These are phyloP conservation scores for Heliornis fulica DNA, from an alignment of 2,113 vertebrate genomes.

Conservation along the genomic window DNA sequence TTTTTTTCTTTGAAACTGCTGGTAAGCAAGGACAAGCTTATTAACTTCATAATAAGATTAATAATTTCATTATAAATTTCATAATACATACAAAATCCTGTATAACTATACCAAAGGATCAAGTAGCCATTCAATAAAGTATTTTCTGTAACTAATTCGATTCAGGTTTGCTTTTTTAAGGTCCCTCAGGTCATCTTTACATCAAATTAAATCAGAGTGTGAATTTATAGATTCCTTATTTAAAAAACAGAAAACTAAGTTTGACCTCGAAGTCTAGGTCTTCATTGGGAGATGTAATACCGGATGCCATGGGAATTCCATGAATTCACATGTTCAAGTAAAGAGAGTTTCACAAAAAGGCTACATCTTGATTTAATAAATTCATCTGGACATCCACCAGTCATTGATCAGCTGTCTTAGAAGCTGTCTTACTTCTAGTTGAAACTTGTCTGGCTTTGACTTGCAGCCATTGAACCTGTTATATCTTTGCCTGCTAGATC, in stretches of 20 bases:
- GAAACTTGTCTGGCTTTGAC: constrained; percentile 1
- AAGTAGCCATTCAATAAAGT: neutral
- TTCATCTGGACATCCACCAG: neutral
- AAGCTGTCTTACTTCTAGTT: neutral
- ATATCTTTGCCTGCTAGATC: constrained; percentile 28
- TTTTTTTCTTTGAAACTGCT: neutral
- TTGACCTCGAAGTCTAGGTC: neutral
- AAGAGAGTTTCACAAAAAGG: neutral
- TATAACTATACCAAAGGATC: neutral
- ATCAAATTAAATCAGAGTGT: neutral
- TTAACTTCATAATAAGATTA: neutral
- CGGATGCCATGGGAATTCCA: neutral
- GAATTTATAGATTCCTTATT: neutral
- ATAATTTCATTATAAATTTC: neutral
- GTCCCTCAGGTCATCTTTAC: neutral
- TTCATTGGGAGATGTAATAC: neutral
- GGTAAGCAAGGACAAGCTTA: neutral
- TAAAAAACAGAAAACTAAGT: neutral
- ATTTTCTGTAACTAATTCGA: neutral
- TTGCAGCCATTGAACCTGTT: constrained; percentile 2
- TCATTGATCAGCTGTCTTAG: neutral
- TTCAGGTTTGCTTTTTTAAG: neutral
- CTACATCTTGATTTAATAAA: neutral
- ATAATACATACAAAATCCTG: neutral
- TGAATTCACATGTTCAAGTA: neutral